Conservation (phyloP, 2,113 vertebrate genomes). For the Callipepla californica region DNA sequence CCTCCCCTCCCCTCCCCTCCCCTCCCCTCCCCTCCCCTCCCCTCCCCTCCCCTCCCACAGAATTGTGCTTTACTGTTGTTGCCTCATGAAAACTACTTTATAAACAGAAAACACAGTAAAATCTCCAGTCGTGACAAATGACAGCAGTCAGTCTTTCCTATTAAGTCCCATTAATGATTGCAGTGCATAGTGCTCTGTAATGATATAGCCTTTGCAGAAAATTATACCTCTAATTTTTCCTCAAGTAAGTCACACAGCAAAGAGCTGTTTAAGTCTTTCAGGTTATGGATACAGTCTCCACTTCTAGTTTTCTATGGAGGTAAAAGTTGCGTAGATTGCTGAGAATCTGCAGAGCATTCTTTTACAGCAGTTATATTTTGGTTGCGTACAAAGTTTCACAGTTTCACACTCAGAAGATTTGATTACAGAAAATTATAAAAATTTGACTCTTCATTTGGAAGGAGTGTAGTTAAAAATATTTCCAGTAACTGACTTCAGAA, state of each 20-base stretch:
- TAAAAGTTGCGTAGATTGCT: background rate
- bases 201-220: background rate
- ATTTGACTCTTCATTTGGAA: background rate
- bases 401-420: background rate
- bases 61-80: background rate
- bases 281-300: background rate
- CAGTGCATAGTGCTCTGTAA: background rate
- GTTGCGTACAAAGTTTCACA: background rate
- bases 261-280: background rate
- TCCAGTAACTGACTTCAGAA: background rate
- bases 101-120: background rate
- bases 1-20: background rate
- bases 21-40: background rate
- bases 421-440: background rate
- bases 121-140: background rate
- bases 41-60: background rate
- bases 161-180: background rate
- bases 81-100: background rate
- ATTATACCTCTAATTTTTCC: background rate
- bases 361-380: background rate
- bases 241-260: background rate
- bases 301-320: background rate
- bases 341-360: background rate
- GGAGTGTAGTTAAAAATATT: background rate
- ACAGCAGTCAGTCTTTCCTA: background rate